Evolutionary conservation across 2,113 vertebrate genomes (phyloP).

Genomic region (Neolamprologus cancellatus): DNA sequence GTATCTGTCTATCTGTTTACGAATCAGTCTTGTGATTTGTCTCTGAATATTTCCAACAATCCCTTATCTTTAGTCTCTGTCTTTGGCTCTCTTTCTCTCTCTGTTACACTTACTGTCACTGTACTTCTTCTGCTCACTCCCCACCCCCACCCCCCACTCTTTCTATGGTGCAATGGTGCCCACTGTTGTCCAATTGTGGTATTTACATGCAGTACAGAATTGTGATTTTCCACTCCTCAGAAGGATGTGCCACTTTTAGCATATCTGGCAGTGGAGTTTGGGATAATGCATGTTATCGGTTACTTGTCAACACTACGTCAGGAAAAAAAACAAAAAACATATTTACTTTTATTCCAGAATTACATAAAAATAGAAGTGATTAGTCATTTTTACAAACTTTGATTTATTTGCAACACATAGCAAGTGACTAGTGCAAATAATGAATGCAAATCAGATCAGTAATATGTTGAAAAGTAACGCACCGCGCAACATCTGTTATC

Average conservation of each 20-base stretch:
- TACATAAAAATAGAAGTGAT: neutral
- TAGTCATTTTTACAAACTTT: neutral
- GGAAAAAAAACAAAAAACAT: accelerated
- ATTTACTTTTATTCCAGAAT: neutral
- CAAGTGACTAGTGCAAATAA: neutral
- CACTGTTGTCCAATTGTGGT: constrained; percentile 47
- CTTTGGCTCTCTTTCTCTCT: neutral
- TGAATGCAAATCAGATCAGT: neutral
- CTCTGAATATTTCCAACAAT: constrained; percentile 22
- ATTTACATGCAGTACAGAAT: constrained; percentile 35
- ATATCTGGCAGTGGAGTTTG: constrained; percentile 9
- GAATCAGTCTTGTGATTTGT: neutral
- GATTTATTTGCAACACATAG: neutral
- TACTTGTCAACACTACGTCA: constrained; percentile 4
- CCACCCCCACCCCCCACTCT: constrained; percentile 9
- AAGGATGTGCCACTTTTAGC: constrained; percentile 26
- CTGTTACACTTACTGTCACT: constrained; percentile 30
- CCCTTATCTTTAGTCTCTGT: constrained; percentile 6
- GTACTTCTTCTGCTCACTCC: constrained; percentile 18
- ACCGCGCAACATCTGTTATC: neutral
- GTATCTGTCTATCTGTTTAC: neutral
- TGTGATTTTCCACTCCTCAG: constrained; percentile 11
- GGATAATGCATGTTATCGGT: constrained; percentile 8
- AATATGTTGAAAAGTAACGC: neutral
- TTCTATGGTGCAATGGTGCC: constrained; percentile 39